Evolutionary conservation across 2,888 invertebrate genomes (phyloP).

Genomic region (Chirona hameri): DNA sequence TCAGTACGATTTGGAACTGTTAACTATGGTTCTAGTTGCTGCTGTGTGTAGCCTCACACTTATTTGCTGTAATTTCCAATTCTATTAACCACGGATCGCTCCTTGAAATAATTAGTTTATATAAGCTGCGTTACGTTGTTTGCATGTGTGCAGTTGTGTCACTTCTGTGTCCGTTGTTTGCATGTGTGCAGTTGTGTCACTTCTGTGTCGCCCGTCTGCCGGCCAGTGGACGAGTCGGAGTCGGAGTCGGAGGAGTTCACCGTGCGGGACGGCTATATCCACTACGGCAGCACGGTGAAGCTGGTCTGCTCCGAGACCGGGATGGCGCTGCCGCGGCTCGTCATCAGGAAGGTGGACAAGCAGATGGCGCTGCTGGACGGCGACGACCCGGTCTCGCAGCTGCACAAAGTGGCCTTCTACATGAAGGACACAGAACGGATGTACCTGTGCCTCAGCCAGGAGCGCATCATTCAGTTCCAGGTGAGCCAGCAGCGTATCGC

Average conservation of each 20-base stretch:
- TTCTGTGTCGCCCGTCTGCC: neutral
- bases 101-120: no score
- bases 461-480: conserved; percentile 98
- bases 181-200: neutral
- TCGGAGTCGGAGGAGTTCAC: conserved; percentile 95
- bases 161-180: no score
- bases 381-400: conserved; percentile 97
- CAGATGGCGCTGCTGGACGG: conserved; percentile 97
- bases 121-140: no score
- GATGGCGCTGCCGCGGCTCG: conserved; percentile 94
- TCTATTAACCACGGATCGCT: no score
- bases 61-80: no score
- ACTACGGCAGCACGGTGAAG: conserved; percentile 97
- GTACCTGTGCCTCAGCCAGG: conserved; percentile 97
- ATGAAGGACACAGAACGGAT: conserved; percentile 99
- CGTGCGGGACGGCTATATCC: conserved; percentile 93
- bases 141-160: no score
- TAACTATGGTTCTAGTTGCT: no score
- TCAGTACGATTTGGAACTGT: no score
- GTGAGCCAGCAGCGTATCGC: no score
- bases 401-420: conserved; percentile 99
- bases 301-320: conserved; percentile 99
- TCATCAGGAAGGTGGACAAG: conserved; percentile 95
- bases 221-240: conserved; percentile 85
- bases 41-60: no score